These are phyloP conservation scores for Gallinago paraguaiae DNA, from an alignment of 2,113 vertebrate genomes.

Conservation along the genomic window DNA sequence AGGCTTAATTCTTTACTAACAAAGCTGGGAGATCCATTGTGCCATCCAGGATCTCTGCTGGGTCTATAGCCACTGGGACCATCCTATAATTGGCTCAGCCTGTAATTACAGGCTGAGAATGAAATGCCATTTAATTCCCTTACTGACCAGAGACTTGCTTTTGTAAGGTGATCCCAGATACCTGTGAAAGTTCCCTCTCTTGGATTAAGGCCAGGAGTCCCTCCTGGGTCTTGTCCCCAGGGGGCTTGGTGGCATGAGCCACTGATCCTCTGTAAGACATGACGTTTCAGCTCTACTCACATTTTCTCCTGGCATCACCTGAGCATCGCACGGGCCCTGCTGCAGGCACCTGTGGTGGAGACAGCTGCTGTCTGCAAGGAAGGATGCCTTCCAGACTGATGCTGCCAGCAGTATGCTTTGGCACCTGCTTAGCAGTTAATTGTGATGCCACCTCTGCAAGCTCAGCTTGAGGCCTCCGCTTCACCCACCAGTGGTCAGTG, in stretches of 20 bases:
- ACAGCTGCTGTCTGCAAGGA: neutral
- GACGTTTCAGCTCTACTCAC: accelerated
- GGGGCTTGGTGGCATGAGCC: neutral
- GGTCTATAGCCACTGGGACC: neutral
- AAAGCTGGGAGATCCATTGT: neutral
- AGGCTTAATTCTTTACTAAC: neutral
- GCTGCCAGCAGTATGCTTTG: neutral
- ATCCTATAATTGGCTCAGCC: neutral
- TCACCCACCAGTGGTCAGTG: neutral
- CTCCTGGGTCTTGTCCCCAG: neutral
- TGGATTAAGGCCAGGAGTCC: neutral
- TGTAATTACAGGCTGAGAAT: neutral
- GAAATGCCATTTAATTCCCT: neutral
- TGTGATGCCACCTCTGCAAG: neutral
- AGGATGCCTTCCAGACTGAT: neutral
- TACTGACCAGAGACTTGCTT: neutral
- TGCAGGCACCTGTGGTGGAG: neutral
- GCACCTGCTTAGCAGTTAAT: neutral
- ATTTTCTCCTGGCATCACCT: neutral
- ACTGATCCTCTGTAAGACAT: neutral
- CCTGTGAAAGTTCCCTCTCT: neutral
- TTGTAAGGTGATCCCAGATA: neutral
- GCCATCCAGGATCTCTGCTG: neutral
- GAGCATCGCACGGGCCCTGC: neutral
- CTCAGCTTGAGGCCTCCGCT: neutral